Percentiles rank a stretch among this genome's conserved stretches.
These are phyloP conservation scores for Lepidotrigona ventralis DNA, from an alignment of 1,140 invertebrate species.

Conservation along the genomic window DNA sequence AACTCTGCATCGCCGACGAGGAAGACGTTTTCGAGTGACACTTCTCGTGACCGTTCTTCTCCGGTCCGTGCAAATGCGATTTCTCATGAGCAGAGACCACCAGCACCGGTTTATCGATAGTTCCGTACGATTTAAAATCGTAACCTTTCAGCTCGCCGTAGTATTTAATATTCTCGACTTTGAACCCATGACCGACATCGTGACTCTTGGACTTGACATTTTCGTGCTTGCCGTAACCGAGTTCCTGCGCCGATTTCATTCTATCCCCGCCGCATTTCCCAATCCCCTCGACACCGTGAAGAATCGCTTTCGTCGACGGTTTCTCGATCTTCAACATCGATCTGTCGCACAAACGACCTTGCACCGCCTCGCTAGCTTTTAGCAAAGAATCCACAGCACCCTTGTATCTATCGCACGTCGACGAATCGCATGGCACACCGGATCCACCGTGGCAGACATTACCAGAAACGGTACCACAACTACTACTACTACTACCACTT, in stretches of 20 bases:
- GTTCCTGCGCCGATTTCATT: conserved; percentile 74
- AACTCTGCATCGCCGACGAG: conserved; percentile 58
- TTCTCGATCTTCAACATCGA: conserved; percentile 70
- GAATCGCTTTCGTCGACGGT: conserved; percentile 44
- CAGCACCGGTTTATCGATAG: conserved; percentile 69
- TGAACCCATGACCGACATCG: conserved; percentile 70
- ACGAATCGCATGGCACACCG: conserved; percentile 36
- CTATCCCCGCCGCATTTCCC: conserved; percentile 68
- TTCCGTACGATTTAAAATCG: conserved; percentile 75
- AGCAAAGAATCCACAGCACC: conserved; percentile 69
- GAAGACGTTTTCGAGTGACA: conserved; percentile 62
- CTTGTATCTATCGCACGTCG: conserved; percentile 64
- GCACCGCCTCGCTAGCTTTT: conserved; percentile 65
- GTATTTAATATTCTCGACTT: conserved; percentile 75
- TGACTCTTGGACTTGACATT: conserved; percentile 51
- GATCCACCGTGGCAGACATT: conserved; percentile 44
- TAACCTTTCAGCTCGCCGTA: conserved; percentile 77
- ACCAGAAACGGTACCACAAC: conserved; percentile 22
- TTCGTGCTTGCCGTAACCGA: conserved; percentile 63
- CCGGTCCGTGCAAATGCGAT: conserved; percentile 66
- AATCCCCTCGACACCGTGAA: conserved; percentile 42
- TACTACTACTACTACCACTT: background rate
- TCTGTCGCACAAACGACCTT: conserved; percentile 71
- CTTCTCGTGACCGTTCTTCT: conserved; percentile 70
- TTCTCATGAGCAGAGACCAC: conserved; percentile 68